Evolutionary conservation across 2,797 vertebrate species (phyloP).

Genomic region (Danio tinwini): DNA sequence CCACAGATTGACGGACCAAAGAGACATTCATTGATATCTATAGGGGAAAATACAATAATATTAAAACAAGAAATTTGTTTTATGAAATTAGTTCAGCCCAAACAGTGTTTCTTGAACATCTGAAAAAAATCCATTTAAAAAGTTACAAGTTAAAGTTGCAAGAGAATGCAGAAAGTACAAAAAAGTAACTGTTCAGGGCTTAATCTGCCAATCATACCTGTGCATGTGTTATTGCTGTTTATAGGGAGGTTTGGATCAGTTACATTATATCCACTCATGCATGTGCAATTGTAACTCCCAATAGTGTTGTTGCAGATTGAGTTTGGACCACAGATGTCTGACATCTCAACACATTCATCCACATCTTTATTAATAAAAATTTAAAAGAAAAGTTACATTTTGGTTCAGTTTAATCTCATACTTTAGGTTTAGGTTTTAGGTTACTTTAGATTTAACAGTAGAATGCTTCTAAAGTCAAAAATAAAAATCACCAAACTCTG

Average conservation of each 20-base stretch:
- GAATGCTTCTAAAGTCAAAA: background rate
- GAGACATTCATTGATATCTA: constrained; percentile 22
- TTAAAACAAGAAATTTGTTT: too few species aligned
- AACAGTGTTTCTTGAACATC: too few species aligned
- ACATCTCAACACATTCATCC: constrained; percentile 14
- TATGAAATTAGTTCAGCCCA: too few species aligned
- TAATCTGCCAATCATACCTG: constrained; percentile 37
- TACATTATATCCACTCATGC: constrained; percentile 1
- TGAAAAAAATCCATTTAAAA: too few species aligned
- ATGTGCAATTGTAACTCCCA: background rate
- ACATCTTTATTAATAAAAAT: background rate
- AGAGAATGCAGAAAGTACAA: too few species aligned
- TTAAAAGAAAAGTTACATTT: background rate
- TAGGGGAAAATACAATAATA: too few species aligned
- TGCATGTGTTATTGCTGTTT: constrained; percentile 3
- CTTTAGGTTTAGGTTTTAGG: too few species aligned
- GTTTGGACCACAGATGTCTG: constrained; percentile 31
- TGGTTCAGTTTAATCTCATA: background rate
- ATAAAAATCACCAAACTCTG: too few species aligned
- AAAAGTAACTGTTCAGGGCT: too few species aligned
- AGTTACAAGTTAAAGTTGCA: too few species aligned
- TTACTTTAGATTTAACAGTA: background rate
- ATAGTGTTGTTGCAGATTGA: constrained; percentile 32
- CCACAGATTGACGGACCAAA: background rate
- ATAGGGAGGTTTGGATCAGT: background rate